These are phyloP conservation scores for Ypsolopha sequella DNA, from an alignment of 2,888 invertebrate genomes.

Conservation along the genomic window DNA sequence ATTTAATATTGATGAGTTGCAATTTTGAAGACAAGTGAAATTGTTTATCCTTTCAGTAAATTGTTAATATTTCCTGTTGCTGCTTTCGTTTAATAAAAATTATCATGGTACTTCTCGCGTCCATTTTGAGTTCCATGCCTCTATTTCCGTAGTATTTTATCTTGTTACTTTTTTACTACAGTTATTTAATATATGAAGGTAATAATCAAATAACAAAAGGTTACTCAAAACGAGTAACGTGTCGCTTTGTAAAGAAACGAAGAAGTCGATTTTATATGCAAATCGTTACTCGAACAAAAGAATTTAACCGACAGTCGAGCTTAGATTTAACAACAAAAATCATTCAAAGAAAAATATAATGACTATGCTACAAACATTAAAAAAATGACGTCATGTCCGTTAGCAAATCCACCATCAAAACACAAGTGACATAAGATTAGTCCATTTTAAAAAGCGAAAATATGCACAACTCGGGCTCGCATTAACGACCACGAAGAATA, in stretches of 20 bases:
- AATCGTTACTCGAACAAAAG: constrained; percentile 7
- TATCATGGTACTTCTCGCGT: neutral
- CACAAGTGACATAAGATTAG: no score
- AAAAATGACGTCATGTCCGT: neutral
- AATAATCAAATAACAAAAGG: neutral
- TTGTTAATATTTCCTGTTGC: neutral
- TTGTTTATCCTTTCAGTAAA: neutral
- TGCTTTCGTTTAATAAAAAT: neutral
- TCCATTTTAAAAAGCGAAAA: neutral
- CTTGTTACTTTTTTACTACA: neutral
- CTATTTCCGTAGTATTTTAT: neutral
- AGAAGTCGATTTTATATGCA: constrained; percentile 7
- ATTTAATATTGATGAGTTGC: constrained; percentile 31
- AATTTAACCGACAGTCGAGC: constrained; percentile 4
- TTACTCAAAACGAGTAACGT: neutral
- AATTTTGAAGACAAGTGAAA: neutral
- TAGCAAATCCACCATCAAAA: no score
- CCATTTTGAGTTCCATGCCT: neutral
- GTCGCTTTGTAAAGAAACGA: neutral
- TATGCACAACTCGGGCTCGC: constrained; percentile 4
- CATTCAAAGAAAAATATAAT: neutral
- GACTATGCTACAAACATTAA: neutral
- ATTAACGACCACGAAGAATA: constrained; percentile 3
- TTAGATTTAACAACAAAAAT: constrained; percentile 6
- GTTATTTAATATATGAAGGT: neutral